Conservation (phyloP, 2,888 invertebrate species). For the Asteroscopus sphinx region DNA sequence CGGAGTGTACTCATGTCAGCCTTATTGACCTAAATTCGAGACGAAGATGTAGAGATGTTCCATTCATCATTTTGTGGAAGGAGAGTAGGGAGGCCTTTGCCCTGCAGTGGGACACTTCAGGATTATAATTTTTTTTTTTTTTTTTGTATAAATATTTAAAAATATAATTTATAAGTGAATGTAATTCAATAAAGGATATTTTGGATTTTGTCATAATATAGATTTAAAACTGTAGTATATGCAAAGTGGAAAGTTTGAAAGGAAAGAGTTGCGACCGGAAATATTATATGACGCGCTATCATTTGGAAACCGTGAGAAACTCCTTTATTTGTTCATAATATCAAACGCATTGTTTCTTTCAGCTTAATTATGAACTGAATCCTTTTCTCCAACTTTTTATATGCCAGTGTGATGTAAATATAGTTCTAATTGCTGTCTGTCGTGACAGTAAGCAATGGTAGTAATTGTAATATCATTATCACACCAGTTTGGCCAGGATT, state of each 20-base stretch:
- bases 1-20: too few species aligned
- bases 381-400: not conserved
- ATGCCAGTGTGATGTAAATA: too few species aligned
- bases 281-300: slow-evolving; percentile 2
- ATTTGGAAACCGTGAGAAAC: slow-evolving; percentile 39
- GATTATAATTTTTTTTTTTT: too few species aligned
- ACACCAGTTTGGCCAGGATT: not conserved
- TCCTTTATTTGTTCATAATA: slow-evolving; percentile 16
- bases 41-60: too few species aligned
- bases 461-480: not conserved
- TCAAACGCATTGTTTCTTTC: slow-evolving; percentile 8
- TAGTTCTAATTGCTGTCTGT: not conserved
- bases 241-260: slow-evolving; percentile 13
- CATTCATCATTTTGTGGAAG: too few species aligned
- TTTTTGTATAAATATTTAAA: too few species aligned
- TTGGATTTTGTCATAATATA: too few species aligned
- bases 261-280: slow-evolving; percentile 18
- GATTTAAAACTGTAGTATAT: slow-evolving; percentile 13
- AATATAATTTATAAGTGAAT: too few species aligned
- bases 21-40: too few species aligned
- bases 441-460: not conserved
- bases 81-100: too few species aligned
- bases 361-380: not conserved
- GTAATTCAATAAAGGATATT: too few species aligned
- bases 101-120: too few species aligned